Evolutionary conservation across 2,888 invertebrate species (phyloP), one percentile per base, ranked within the genome.

Genomic region (Lasius platythorax): DNA sequence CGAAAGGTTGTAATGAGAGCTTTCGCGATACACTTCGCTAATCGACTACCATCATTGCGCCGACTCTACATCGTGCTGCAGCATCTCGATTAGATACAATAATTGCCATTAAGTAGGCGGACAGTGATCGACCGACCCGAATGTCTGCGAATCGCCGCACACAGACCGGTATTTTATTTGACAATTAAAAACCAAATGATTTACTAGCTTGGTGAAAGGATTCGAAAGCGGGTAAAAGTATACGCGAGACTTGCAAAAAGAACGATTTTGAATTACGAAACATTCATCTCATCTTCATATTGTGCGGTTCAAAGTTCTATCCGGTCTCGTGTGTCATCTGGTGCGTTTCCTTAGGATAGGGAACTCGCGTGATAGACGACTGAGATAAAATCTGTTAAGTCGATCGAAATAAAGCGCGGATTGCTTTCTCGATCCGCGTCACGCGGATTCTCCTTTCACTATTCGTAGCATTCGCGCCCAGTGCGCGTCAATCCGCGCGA

Each of bases 361-460:
- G 46, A 70, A n/a, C 58, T 63, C 66, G 56, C 56, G 72, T 83
- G 56, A 72, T 61, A 67, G 58, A 72, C 53, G 72, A 85, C 73
- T 66, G 83, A 82, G 76, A 87, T 84, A 84, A 87, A 63, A 56
- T 53, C 9, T 23, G 66, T 30, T 64, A 23, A 30, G 30, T 67
- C 46, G 76, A 82, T 88, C 75, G 73, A 85, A 89, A 85, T 83
- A 76, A 85, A 88, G 86, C 83, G 83, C 61, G 87, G 87, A 91
- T 91, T 88, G 91, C 92, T 93, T 91, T 93, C 92, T 90, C 91
- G 85, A 66, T 88, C n/a, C 50, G 82, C 87, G 73, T 85, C 72
- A 70, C 89, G 87, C 87, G 88, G 88, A 92, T 91, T 92, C 92
- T 90, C 93, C 93, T 93, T 93, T 93, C 93, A 93, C 93, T 92